Conservation (phyloP, 2,797 vertebrate genomes). For the Mormyrus proboscirostris region DNA sequence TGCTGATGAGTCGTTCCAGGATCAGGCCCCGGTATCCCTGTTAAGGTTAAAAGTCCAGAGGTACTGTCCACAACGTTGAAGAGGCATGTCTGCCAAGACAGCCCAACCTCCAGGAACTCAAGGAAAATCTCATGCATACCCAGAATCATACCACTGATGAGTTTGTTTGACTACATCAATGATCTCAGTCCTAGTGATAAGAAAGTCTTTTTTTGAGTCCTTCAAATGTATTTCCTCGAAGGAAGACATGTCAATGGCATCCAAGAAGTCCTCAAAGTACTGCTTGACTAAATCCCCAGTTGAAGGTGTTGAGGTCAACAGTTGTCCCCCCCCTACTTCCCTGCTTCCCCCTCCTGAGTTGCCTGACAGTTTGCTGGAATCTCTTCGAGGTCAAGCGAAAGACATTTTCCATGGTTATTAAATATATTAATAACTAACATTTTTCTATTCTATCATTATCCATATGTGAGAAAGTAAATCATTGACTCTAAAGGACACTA, state of each 20-base stretch:
- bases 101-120: not conserved
- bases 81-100: not conserved
- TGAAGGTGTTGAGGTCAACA: not conserved
- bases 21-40: not conserved
- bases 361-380: not conserved
- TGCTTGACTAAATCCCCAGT: not conserved
- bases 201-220: not conserved
- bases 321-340: not conserved
- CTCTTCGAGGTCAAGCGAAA: not conserved
- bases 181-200: not conserved
- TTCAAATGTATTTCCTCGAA: not conserved
- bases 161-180: not conserved
- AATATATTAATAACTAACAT: not conserved
- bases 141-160: not conserved
- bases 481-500: not conserved
- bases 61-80: not conserved
- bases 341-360: not conserved
- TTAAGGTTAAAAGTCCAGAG: not conserved
- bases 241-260: not conserved
- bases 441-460: not conserved
- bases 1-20: not conserved
- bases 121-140: not conserved
- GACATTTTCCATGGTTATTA: not conserved
- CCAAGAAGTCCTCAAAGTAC: not conserved
- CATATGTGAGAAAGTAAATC: not conserved